Evolutionary conservation across 1,140 invertebrate species (phyloP), one percentile per base, ranked within the genome.

Genomic region (Rhopalosiphum maidis): DNA sequence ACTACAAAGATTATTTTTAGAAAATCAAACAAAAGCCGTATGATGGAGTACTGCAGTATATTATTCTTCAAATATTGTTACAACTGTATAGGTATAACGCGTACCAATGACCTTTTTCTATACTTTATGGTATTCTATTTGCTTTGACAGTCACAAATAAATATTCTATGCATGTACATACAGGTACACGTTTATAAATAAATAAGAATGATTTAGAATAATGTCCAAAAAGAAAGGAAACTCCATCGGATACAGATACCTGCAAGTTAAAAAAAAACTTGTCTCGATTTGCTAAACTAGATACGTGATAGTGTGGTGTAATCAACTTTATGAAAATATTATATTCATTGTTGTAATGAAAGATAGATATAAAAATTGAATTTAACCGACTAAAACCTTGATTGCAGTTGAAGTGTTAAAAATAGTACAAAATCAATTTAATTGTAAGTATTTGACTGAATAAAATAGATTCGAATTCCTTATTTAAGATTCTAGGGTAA

Each of bases 171-270:
- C 41, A 9, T 86, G 30, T 41, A 77, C 15, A 60, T 60, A n/a
- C 15, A 77, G 30, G 60, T 77, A n/a, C n/a, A 15, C 60, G 60
- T 77, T 37, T 23, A 83, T 83, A 83, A 83, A 83, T 83, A 83
- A 83, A 83, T n/a, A 37, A 83, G n/a, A 83, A 83, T 83, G 35
- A 83, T 83, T 83, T 83, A 37, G 77, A 83, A 83, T 83, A 83
- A 23, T 83, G n/a, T 83, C 60, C 60, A 6, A 77, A 77, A n/a
- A 77, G n/a, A 77, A 77, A 77, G 15, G 5, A 77, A 77, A n/a
- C 60, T 18, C 11, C n/a, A 77, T 30, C 30, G 30, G 60, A 77
- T 77, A 77, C 11, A 77, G 60, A 77, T 77, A n/a, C 60, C n/a
- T 18, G 30, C 15, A n/a, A 77, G 60, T 77, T 77, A 0, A 77